Conservation (phyloP, 2,113 vertebrate genomes). For the Limnothrissa miodon region DNA sequence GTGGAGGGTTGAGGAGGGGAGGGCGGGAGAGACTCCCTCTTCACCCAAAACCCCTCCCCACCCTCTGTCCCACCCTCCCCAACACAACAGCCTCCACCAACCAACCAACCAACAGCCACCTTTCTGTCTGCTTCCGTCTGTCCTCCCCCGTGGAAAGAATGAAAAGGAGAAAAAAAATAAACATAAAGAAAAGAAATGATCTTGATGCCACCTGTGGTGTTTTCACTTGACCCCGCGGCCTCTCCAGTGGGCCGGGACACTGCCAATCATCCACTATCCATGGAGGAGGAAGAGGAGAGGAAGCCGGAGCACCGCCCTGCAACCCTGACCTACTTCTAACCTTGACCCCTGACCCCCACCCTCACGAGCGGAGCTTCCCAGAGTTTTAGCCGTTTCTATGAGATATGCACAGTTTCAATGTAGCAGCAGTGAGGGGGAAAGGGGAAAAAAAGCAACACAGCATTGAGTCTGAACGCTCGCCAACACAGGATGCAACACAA, state of each 20-base stretch:
- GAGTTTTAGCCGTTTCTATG: slow-evolving; percentile 64
- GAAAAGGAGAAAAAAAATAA: neutral
- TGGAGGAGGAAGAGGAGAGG: slow-evolving; percentile 53
- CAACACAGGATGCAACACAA: slow-evolving; percentile 50
- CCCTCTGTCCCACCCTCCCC: neutral
- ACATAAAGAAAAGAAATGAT: slow-evolving; percentile 46
- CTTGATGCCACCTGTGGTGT: slow-evolving; percentile 80
- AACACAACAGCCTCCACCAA: neutral
- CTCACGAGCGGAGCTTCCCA: slow-evolving; percentile 50
- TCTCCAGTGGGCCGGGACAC: slow-evolving; percentile 84
- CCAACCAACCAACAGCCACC: slow-evolving; percentile 36
- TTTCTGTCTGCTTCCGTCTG: neutral
- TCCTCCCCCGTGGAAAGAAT: slow-evolving; percentile 12
- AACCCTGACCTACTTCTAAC: neutral
- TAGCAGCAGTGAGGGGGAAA: slow-evolving; percentile 59
- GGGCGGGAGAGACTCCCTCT: neutral
- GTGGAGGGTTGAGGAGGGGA: neutral
- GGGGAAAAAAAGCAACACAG: neutral
- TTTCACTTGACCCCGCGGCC: slow-evolving; percentile 86
- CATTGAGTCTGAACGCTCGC: slow-evolving; percentile 46
- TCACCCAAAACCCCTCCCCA: neutral
- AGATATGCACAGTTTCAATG: slow-evolving; percentile 73
- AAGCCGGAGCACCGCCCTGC: slow-evolving; percentile 39
- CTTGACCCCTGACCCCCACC: neutral
- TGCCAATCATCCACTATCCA: slow-evolving; percentile 76